Evolutionary conservation across 2,888 invertebrate genomes (phyloP), one percentile per base, ranked within the genome.

Genomic region (Zele albiditarsus): DNA sequence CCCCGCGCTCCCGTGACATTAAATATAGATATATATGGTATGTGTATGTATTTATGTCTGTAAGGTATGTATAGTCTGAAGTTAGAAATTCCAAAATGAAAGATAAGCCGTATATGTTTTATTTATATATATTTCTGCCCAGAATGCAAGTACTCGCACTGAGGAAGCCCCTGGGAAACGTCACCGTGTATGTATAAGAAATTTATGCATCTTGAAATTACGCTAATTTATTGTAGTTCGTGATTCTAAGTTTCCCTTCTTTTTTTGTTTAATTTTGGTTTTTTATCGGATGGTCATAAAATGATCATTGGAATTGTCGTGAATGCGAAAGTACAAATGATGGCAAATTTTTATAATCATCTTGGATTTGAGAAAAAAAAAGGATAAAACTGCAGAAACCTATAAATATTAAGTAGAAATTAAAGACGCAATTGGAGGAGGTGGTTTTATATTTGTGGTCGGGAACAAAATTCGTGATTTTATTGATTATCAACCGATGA

Each of bases 81-180:
- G 78, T 76, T 82, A 84, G 84, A 86, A 65, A 86, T 86, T 82
- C 83, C 84, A 85, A 84, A 87, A 84, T 79, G 76, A 84, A 81
- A 80, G 82, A 82, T 81, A 85, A 83, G 82, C 77, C 75, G 20
- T 73, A 20, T 25, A 79, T 77, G 83, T 79, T 84, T 84, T 86
- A 85, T 86, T 84, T 87, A 86, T 86, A 85, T 46, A 5, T 79
- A 79, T 76, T 71, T 78, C 60, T 69, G 78, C 70, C 71, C 57
- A 76, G 69, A 60, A 49, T n/a, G 42, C 33, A 10, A 49, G 33
- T 42, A 25, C 25, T n/a, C 3, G 33, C 38, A 12, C 53, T 5
- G 4, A 5, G 5, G 33, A 14, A 46, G 6, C 31, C 23, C 23
- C 25, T 42, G 0, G 42, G 25, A 31, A 53, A 23, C 28, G 49